Evolutionary conservation across 2,113 vertebrate species (phyloP).

Genomic region (Alosa alosa): DNA sequence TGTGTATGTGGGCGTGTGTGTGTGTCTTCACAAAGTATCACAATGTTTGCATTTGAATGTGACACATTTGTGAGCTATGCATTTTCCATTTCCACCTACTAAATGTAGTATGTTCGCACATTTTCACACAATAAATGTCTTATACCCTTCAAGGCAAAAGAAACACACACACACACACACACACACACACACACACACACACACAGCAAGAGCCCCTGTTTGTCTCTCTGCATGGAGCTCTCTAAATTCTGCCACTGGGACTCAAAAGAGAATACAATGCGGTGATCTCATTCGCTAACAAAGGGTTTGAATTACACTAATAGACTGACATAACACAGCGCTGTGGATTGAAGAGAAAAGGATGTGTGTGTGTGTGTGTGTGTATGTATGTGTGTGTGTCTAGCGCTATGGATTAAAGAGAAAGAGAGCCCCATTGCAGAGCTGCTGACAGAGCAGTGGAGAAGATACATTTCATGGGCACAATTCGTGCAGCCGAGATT

Average conservation of each 20-base stretch:
- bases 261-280: neutral
- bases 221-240: neutral
- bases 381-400: too few relatives aligned
- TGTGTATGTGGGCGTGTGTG: neutral
- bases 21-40: neutral
- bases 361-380: too few relatives aligned
- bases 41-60: neutral
- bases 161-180: too few relatives aligned
- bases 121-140: neutral
- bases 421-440: neutral
- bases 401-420: neutral
- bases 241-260: neutral
- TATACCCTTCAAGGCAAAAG: too few relatives aligned
- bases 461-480: neutral
- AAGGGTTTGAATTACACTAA: constrained; percentile 1
- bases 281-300: neutral
- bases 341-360: neutral
- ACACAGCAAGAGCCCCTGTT: neutral
- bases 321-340: neutral
- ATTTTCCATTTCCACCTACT: neutral
- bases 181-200: too few relatives aligned
- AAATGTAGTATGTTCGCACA: neutral
- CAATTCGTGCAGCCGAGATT: neutral
- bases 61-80: neutral
- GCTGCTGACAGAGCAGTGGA: neutral